phyloP scores from a whole-genome alignment of 2,797 vertebrate species.

The Phalanger gymnotis region DNA sequence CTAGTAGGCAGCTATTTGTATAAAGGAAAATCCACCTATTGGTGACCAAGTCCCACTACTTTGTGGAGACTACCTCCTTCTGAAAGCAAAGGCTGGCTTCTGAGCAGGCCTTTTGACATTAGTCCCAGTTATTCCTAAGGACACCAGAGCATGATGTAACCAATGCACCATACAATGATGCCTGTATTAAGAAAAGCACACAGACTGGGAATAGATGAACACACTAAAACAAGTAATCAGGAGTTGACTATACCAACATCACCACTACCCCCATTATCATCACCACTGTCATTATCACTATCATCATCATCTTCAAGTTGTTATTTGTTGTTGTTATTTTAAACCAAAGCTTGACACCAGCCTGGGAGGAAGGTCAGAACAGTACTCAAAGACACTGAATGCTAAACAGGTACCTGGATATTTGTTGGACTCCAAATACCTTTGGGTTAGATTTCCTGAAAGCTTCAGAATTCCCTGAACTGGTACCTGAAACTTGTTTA shows the following conservation, averaged over 20 bases:
- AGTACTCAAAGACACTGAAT: neutral
- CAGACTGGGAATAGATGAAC: neutral
- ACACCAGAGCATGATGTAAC: neutral
- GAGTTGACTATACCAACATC: neutral
- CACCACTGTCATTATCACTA: too few relatives aligned
- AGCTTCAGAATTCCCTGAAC: neutral
- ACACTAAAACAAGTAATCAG: neutral
- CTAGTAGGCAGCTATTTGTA: neutral
- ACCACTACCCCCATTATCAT: neutral
- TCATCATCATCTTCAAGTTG: too few relatives aligned
- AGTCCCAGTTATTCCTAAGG: neutral
- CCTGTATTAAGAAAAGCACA: neutral
- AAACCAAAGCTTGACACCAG: neutral
- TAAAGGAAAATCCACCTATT: neutral
- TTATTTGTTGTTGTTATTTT: slow-evolving; percentile 7
- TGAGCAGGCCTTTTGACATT: neutral
- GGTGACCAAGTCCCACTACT: neutral
- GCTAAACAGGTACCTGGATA: neutral
- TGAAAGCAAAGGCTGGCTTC: neutral
- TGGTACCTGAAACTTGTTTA: neutral
- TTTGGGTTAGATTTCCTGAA: neutral
- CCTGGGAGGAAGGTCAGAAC: neutral
- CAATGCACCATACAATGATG: neutral
- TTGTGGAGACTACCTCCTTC: neutral
- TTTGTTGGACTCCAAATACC: neutral